These are phyloP conservation scores for Cepaea nemoralis DNA, from an alignment of 1,140 invertebrate species.

Conservation along the genomic window DNA sequence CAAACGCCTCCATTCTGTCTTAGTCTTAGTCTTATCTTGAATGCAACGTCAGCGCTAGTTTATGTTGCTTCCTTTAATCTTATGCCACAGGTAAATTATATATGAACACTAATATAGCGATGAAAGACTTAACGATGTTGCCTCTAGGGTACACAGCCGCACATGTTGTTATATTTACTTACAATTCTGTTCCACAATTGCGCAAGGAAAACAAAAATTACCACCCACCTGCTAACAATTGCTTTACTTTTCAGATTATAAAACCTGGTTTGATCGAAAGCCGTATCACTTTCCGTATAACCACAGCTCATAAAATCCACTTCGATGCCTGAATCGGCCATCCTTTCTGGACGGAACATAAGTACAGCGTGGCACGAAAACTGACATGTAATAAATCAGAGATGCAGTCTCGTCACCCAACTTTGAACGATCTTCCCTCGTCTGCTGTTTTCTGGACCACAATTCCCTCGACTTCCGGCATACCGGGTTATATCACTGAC, in stretches of 20 bases:
- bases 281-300: conserved; percentile 18
- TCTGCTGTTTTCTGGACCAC: background rate
- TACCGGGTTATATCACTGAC: background rate
- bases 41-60: no score
- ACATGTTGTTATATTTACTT: no score
- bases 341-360: conserved; percentile 24
- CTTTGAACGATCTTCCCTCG: background rate
- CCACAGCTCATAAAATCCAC: conserved; percentile 26
- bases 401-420: no score
- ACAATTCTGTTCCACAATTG: no score
- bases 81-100: no score
- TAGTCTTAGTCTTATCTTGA: no score
- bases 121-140: no score
- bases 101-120: no score
- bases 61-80: no score
- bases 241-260: conserved; percentile 40
- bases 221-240: conserved; percentile 40
- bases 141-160: no score
- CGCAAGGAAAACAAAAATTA: no score
- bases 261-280: conserved; percentile 22
- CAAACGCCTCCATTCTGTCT: no score
- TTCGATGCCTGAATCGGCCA: conserved; percentile 38
- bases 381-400: background rate
- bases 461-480: background rate
- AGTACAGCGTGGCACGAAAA: background rate